Evolutionary conservation across 2,113 vertebrate species (phyloP).

Genomic region (Cariama cristata): DNA sequence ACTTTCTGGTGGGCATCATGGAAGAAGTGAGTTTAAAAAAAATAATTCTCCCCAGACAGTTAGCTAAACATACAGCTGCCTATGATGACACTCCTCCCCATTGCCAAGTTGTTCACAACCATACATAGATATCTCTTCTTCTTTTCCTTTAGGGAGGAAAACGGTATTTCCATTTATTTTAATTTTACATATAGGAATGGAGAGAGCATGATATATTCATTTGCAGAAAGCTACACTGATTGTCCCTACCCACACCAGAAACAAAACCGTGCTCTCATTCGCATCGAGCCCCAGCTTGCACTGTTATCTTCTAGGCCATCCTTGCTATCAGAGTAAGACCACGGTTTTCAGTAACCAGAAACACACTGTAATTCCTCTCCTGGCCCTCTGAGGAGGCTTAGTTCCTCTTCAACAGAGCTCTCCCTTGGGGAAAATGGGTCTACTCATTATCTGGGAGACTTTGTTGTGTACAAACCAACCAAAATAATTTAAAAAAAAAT

Average conservation of each 20-base stretch:
- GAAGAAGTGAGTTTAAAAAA: background rate
- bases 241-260: background rate
- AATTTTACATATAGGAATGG: background rate
- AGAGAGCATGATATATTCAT: background rate
- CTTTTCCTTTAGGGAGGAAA: background rate
- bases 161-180: background rate
- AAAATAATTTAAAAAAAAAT: background rate
- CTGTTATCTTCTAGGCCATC: background rate
- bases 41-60: background rate
- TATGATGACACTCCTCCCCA: background rate
- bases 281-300: rapidly evolving
- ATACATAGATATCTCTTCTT: background rate
- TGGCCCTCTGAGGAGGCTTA: background rate
- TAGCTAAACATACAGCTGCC: background rate
- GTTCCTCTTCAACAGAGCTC: background rate
- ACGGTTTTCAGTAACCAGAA: background rate
- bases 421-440: background rate
- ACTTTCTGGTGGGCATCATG: background rate
- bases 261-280: background rate
- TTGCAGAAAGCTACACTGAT: background rate
- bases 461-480: background rate
- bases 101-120: background rate
- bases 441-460: background rate
- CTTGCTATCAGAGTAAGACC: background rate
- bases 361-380: background rate